Base-by-base conservation (phyloP, 2,888 invertebrate species). In the Encarsia formosa region DNA sequence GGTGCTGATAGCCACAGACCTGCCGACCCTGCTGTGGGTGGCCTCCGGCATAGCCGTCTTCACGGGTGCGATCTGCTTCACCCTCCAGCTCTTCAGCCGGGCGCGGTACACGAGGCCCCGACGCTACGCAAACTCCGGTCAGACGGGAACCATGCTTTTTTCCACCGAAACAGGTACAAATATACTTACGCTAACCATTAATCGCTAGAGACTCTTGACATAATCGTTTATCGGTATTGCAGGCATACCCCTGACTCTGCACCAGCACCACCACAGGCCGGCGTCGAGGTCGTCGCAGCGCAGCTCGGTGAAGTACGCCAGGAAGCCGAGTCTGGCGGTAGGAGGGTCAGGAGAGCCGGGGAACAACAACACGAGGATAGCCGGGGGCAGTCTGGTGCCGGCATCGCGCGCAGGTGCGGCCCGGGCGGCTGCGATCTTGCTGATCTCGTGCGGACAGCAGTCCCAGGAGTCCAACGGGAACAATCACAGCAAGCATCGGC, bases 361-460 rank as follows among this genome's bases (percentile, higher is more conserved):
- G 76, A 79, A 82, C 73, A 78, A 79, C 61, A 80, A 79, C 59
- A 79, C 80, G 66, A n/a, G n/a, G n/a, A n/a, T n/a, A n/a, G n/a
- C n/a, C n/a, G 18, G 39, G 4, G 13, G 23, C 16, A 32, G 84
- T 67, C 86, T 84, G 66, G 85, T 87, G 71, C 84, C 87, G 70
- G 84, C 87, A 70, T 89, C 89, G 75, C 85, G 90, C 80, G 88
- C 89, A 90, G 90, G 90, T 89, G 90, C 53, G 84, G 90, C 90
- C 78, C 86, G 89, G 78, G 84, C 88, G 80, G 90, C 90, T 81
- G 90, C 90, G 87, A 89, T 91, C 87, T 89, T 91, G 87, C 87
- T 91, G 81, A 88, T 90, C 83, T 90, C 90, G 83, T 88, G 87
- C 82, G 87, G 87, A 80, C 84, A 87, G 62, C 73, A 72, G 64